Base-by-base conservation (phyloP, 1,140 invertebrate genomes). In the Pseudomyrmex flavicornis region DNA sequence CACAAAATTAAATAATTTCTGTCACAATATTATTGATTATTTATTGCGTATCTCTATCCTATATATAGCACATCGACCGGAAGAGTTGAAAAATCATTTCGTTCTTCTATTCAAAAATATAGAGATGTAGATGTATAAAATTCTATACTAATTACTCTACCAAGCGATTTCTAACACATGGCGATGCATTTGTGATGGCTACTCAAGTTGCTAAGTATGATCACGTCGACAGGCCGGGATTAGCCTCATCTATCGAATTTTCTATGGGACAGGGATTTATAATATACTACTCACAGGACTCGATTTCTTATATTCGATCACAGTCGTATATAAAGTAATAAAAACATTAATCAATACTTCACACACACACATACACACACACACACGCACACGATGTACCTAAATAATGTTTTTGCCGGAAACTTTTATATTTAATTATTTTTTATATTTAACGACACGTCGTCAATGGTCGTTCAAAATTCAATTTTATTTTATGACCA, bases 131-230 rank as follows among this genome's bases (percentile, higher is more conserved):
- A 75, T 22, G 1, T 48, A 76, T 9, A 76, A 15, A 68, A 8
- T 76, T 76, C 80, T 83, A 85, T 62, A 22, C 80, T 85, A 85
- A 70, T 75, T 70, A 56, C 8, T 83, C 82, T 84, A 86, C 74
- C 3, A 85, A 86, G 82, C 85, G 46, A 20, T 46, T 46, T n/a
- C 59, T 84, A 73, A 74, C 52, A 66, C 79, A 22, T 70, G 52
- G 13, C 65, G 73, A 82, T 85, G 63, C 70, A 70, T 77, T 80
- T 58, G 15, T 58, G 15, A 3, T 76, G 63, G 8, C 80, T 85
- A 85, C 65, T 76, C 56, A 62, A 56, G 26, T 75, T 44, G n/a
- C 70, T 83, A 82, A 22, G 48, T 56, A 58, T 83, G 20, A 52
- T 35, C 35, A 69, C 48, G 48, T 50, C 46, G 62, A 70, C 70